Percentiles rank a stretch among this genome's conserved stretches.
Evolutionary conservation across 2,888 invertebrate species (phyloP).

Genomic region (Perithous albicinctus): DNA sequence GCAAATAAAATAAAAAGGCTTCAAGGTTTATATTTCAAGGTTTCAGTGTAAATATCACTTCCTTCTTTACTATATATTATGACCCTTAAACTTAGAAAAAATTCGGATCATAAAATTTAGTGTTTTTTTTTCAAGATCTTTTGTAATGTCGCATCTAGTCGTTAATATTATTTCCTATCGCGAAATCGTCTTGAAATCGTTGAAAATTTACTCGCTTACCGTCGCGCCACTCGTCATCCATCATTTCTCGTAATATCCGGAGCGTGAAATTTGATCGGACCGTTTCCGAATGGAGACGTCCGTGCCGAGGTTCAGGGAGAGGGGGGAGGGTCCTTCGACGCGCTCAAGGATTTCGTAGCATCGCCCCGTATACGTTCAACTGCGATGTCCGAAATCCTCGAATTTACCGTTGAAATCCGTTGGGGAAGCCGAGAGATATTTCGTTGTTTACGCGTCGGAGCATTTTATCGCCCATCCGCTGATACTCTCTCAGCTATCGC

Average conservation of each 20-base stretch:
- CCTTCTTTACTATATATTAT: too few relatives aligned
- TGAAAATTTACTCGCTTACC: slow-evolving; percentile 34
- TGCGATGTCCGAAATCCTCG: slow-evolving; percentile 17
- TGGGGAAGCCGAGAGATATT: slow-evolving; percentile 13
- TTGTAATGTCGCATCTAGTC: background rate
- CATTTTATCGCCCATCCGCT: slow-evolving; percentile 37
- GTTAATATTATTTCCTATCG: slow-evolving; percentile 33
- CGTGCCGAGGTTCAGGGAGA: background rate
- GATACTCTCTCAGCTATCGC: background rate
- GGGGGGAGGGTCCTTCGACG: slow-evolving; percentile 34
- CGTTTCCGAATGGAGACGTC: slow-evolving; percentile 10
- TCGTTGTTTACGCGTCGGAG: slow-evolving; percentile 46
- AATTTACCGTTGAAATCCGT: slow-evolving; percentile 32
- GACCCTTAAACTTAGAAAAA: background rate
- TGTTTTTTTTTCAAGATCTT: background rate
- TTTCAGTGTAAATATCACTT: too few relatives aligned
- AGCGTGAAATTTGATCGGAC: slow-evolving; percentile 64
- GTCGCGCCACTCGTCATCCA: slow-evolving; percentile 15
- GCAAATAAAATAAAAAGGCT: too few relatives aligned
- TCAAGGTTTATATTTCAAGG: too few relatives aligned
- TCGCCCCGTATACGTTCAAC: slow-evolving; percentile 23
- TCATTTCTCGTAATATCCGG: slow-evolving; percentile 65
- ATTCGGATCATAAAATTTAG: background rate
- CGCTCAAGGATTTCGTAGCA: slow-evolving; percentile 35
- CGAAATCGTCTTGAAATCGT: slow-evolving; percentile 14